Evolutionary conservation across 2,113 vertebrate species (phyloP).

Genomic region (Erinaceus europaeus): DNA sequence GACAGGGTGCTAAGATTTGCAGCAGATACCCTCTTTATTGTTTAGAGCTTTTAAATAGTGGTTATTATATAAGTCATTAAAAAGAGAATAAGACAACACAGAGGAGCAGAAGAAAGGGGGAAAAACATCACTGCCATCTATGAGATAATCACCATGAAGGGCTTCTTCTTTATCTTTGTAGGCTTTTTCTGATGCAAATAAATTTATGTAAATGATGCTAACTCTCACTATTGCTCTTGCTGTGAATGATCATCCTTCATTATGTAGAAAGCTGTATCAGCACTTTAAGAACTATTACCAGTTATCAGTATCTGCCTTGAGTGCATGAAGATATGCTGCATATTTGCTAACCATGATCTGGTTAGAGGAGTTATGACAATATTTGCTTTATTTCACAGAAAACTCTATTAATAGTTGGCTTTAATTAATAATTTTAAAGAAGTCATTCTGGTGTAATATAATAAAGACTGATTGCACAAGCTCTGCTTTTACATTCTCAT

Average conservation of each 20-base stretch:
- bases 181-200: background rate
- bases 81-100: background rate
- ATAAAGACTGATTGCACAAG: too few species aligned
- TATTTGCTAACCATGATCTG: background rate
- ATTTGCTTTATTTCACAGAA: background rate
- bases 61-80: background rate
- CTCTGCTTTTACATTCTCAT: too few species aligned
- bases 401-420: too few species aligned
- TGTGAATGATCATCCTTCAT: background rate
- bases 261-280: background rate
- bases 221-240: background rate
- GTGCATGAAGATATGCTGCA: background rate
- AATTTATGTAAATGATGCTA: background rate
- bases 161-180: background rate
- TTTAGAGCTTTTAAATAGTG: background rate
- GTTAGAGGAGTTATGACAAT: background rate
- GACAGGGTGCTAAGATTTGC: background rate
- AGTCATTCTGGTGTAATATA: too few species aligned
- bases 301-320: accelerated
- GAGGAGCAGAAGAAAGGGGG: background rate
- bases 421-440: too few species aligned
- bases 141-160: background rate
- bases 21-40: background rate
- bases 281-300: background rate
- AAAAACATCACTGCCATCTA: background rate